Evolutionary conservation across 2,797 vertebrate genomes (phyloP).

Genomic region (Leuciscus waleckii): DNA sequence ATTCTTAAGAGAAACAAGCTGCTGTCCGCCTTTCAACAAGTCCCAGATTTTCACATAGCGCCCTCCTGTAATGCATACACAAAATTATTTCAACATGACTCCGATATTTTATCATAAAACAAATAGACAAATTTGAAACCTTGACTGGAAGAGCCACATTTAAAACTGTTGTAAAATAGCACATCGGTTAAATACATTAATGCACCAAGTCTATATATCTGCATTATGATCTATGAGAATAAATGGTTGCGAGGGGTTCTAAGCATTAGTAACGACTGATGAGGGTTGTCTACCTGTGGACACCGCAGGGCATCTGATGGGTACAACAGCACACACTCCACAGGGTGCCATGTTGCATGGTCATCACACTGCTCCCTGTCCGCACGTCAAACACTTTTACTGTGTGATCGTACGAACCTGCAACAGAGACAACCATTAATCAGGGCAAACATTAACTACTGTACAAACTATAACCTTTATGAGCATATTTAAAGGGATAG

Average conservation of each 20-base stretch:
- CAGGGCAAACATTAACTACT: neutral
- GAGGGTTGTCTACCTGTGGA: slow-evolving; percentile 85
- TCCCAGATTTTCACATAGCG: slow-evolving; percentile 97
- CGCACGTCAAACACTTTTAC: slow-evolving; percentile 93
- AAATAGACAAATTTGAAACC: neutral
- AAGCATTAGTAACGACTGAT: neutral
- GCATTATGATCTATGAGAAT: neutral
- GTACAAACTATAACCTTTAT: neutral
- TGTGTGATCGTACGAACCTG: slow-evolving; percentile 97
- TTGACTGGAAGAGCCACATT: neutral
- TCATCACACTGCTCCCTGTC: slow-evolving; percentile 85
- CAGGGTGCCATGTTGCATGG: slow-evolving; percentile 92
- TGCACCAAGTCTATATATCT: neutral
- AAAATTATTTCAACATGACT: neutral
- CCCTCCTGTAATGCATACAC: slow-evolving; percentile 79
- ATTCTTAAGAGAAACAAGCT: slow-evolving; percentile 92
- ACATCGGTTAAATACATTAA: neutral
- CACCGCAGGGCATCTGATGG: slow-evolving; percentile 92
- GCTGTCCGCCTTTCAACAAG: slow-evolving; percentile 91
- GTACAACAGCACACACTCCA: slow-evolving; percentile 94
- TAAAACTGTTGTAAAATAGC: neutral
- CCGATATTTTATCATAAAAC: neutral
- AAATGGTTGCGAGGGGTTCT: neutral
- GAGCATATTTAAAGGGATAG: neutral
- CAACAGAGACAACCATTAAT: neutral